These are phyloP conservation scores for Caiman crocodilus DNA, from an alignment of 2,797 vertebrate species.

Conservation along the genomic window DNA sequence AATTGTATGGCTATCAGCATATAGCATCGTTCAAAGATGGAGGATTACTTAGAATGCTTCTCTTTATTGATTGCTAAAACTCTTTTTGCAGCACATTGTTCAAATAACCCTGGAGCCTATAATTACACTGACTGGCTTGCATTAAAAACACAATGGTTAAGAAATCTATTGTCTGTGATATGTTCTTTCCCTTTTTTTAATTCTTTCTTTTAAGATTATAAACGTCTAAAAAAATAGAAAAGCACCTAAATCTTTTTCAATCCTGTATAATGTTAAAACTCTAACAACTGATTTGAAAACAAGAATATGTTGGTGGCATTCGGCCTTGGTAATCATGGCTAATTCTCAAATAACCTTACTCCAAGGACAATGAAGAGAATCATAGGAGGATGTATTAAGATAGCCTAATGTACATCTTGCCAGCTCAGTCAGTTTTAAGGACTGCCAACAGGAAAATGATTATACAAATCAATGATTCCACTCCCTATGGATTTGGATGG, in stretches of 20 bases:
- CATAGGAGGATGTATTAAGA: neutral
- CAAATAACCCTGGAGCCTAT: neutral
- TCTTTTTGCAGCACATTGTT: neutral
- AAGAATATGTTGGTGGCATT: slow-evolving; percentile 9
- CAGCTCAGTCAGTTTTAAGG: slow-evolving; percentile 24
- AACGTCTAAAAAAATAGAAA: neutral
- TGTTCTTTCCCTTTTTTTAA: neutral
- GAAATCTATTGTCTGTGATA: neutral
- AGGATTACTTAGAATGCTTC: neutral
- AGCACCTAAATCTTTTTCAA: neutral
- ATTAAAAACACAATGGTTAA: neutral
- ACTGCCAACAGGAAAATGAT: slow-evolving; percentile 23
- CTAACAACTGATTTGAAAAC: neutral
- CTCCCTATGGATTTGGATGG: neutral
- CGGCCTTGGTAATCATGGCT: neutral
- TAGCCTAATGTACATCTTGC: slow-evolving; percentile 14
- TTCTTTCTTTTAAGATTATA: neutral
- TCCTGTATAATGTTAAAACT: neutral
- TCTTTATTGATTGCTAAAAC: neutral
- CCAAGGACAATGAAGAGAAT: slow-evolving; percentile 3
- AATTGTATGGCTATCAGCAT: neutral
- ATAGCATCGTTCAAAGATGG: neutral
- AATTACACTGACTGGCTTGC: neutral
- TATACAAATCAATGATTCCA: slow-evolving; percentile 35
- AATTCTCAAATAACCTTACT: slow-evolving; percentile 37